Evolutionary conservation across 2,113 vertebrate genomes (phyloP), one percentile per base, ranked within the genome.

Genomic region (Oenanthe melanoleuca): DNA sequence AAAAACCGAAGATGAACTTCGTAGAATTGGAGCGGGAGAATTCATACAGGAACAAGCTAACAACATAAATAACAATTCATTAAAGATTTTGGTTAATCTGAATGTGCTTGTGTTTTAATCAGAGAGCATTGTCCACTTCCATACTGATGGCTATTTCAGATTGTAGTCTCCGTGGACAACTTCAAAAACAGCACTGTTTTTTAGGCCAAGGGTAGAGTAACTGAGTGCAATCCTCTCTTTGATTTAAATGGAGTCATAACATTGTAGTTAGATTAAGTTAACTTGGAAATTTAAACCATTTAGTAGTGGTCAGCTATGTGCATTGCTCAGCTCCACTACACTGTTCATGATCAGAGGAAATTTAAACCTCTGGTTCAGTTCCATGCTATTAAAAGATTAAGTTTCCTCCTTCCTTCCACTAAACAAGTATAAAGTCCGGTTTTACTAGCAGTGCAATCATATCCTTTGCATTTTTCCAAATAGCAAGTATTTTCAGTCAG

Each of bases 401-500:
- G 25, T 80, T 92, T 84, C 67, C 73, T 23, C 20, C 12, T 72
- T 80, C 73, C 55, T 64, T 91, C 42, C 23, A 28, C 47, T 50
- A 45, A 88, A 73, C 31, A 73, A 65, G 31, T 31, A 38, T 42
- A 26, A 81, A 75, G 33, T 60, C 70, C 44, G 40, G 29, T 85
- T 93, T 60, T 67, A 52, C 47, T 89, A 71, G 33, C 53, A 64
- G 5, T 38, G 20, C 23, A 78, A 42, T 78, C 23, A 29, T 45
- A 63, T 59, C 21, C 38, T 92, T 79, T 82, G 29, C 38, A 34
- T 94, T 67, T 92, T 75, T 75, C 26, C 34, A 67, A 55, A 77
- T 9, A 73, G 7, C 31, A 89, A 79, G 47, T 38, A 25, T 79
- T 81, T 93, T 55, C 47, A 55, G 52, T 38, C 31, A 66, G 12